phyloP scores from a whole-genome alignment of 2,113 vertebrate species.

The Struthidea cinerea region DNA sequence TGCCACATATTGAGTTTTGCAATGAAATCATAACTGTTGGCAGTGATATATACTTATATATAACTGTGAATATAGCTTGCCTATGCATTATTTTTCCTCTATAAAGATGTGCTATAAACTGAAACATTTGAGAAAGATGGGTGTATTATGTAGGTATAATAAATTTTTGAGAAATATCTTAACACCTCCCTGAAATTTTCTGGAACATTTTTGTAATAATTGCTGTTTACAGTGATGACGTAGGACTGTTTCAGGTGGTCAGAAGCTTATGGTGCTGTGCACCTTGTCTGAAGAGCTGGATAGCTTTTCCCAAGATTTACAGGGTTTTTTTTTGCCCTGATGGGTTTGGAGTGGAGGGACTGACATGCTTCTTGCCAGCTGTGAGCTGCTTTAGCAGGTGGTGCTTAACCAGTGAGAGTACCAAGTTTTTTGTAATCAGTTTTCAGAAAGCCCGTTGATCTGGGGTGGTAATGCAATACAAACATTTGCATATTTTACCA shows the following conservation, averaged over 20 bases:
- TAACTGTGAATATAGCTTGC: not conserved
- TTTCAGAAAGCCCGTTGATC: not conserved
- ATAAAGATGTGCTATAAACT: not conserved
- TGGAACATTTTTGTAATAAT: not conserved
- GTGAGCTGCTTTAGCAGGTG: not conserved
- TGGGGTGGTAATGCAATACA: not conserved
- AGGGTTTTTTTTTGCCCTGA: not conserved
- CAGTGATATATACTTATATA: too few relatives aligned
- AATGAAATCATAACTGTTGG: not conserved
- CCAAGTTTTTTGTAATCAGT: not conserved
- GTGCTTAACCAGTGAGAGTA: not conserved
- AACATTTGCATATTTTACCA: not conserved
- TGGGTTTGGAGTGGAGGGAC: not conserved
- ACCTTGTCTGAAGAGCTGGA: not conserved
- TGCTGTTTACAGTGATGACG: accelerated
- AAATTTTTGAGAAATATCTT: not conserved
- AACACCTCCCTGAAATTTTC: not conserved
- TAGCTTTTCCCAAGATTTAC: not conserved
- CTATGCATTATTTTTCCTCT: not conserved
- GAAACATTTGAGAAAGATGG: not conserved
- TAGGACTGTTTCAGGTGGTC: not conserved
- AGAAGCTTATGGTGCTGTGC: not conserved
- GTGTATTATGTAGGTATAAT: not conserved
- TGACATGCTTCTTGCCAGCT: not conserved
- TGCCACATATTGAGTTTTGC: not conserved